Evolutionary conservation across 2,797 vertebrate genomes (phyloP).

Genomic region (Crypturellus tataupa): DNA sequence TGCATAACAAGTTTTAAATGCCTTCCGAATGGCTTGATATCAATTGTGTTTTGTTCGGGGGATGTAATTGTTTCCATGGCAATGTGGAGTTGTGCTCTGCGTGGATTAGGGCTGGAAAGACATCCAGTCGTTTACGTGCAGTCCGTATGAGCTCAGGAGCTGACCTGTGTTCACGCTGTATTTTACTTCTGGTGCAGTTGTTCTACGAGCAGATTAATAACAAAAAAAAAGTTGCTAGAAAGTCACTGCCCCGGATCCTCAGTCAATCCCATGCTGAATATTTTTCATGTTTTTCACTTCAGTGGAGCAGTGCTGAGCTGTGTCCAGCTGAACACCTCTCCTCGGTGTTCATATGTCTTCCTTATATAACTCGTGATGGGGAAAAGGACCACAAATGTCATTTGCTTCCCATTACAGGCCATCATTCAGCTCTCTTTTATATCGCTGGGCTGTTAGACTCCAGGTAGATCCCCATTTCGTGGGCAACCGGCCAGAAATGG

Average conservation of each 20-base stretch:
- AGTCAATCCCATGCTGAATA: not conserved
- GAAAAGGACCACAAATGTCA: not conserved
- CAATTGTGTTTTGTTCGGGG: slow-evolving; percentile 39
- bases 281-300: not conserved
- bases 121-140: slow-evolving; percentile 28
- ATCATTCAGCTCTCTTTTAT: not conserved
- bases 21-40: slow-evolving; percentile 43
- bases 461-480: no score
- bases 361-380: not conserved
- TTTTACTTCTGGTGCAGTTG: not conserved
- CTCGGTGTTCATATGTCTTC: not conserved
- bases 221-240: not conserved
- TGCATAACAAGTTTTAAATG: slow-evolving; percentile 61
- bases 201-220: slow-evolving; percentile 29
- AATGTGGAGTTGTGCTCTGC: slow-evolving; percentile 12
- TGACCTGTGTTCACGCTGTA: slow-evolving; percentile 46
- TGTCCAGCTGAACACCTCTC: not conserved
- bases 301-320: not conserved
- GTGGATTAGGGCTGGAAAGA: slow-evolving; percentile 15
- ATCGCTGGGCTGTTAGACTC: not conserved
- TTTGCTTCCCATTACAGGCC: not conserved
- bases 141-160: slow-evolving; percentile 35
- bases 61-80: slow-evolving; percentile 63
- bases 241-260: not conserved
- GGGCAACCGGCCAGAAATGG: not conserved